Evolutionary conservation across 2,888 invertebrate genomes (phyloP).

Genomic region (Mythimna impura): DNA sequence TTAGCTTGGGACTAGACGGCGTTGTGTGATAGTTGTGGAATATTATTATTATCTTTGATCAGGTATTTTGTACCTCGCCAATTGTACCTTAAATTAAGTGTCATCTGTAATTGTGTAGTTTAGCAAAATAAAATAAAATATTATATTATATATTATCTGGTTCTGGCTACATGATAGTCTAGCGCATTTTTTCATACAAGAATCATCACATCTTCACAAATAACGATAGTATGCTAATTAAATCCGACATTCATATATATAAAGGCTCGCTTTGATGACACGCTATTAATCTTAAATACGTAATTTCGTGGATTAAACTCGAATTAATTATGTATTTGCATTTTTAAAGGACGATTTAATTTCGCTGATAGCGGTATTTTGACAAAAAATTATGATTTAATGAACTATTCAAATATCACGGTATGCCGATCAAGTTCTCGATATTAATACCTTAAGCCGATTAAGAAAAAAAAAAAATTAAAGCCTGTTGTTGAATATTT

Average conservation of each 20-base stretch:
- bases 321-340: slow-evolving; percentile 48
- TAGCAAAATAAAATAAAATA: too few relatives aligned
- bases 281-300: slow-evolving; percentile 38
- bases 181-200: neutral
- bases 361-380: slow-evolving; percentile 16
- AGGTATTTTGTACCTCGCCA: too few relatives aligned
- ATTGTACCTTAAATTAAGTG: too few relatives aligned
- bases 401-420: slow-evolving; percentile 2
- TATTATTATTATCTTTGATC: too few relatives aligned
- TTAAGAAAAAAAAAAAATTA: neutral
- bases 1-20: too few relatives aligned
- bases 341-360: slow-evolving; percentile 32
- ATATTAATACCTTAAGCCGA: slow-evolving; percentile 22
- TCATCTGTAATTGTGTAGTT: too few relatives aligned
- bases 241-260: slow-evolving; percentile 49
- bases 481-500: neutral
- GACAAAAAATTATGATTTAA: slow-evolving; percentile 21
- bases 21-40: too few relatives aligned
- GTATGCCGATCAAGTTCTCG: neutral
- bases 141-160: too few relatives aligned
- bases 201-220: slow-evolving; percentile 26
- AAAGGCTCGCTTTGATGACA: slow-evolving; percentile 43
- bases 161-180: neutral
- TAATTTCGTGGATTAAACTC: slow-evolving; percentile 46
- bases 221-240: slow-evolving; percentile 44